Percentiles rank a stretch among this genome's conserved stretches.
These are phyloP conservation scores for Zaprionus vittiger DNA, from an alignment of 1,140 invertebrate genomes.

Conservation along the genomic window DNA sequence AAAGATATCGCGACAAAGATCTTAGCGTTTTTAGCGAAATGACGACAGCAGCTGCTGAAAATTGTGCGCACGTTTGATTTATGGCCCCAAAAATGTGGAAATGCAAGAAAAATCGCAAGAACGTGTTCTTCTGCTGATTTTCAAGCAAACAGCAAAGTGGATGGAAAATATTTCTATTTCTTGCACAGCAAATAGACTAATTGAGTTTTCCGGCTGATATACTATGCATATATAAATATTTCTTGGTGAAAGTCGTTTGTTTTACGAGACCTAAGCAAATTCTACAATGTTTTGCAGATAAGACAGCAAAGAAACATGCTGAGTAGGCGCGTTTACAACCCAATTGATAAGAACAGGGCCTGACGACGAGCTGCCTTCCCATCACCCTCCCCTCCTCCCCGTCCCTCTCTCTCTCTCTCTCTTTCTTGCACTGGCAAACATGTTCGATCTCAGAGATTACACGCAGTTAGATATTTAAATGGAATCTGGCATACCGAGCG, in stretches of 20 bases:
- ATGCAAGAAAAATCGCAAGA: constrained; percentile 17
- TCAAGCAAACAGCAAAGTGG: neutral
- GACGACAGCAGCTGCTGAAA: constrained; percentile 62
- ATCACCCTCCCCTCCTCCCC: too few species aligned
- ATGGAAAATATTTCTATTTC: constrained; percentile 22
- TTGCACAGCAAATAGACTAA: constrained; percentile 1
- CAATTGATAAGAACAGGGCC: neutral
- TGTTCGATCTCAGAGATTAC: neutral
- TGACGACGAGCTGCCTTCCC: neutral
- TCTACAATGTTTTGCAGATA: neutral
- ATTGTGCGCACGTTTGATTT: constrained; percentile 39
- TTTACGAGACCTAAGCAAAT: neutral
- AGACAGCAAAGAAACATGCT: neutral
- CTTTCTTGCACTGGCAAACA: neutral
- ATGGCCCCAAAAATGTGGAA: constrained; percentile 22
- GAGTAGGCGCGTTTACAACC: neutral
- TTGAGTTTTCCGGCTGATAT: constrained; percentile 4
- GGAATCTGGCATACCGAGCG: neutral
- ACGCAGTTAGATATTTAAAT: neutral
- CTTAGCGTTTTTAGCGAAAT: constrained; percentile 33
- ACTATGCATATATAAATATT: neutral
- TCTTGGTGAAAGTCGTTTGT: neutral
- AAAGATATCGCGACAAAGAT: constrained; percentile 2
- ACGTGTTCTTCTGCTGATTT: constrained; percentile 39
- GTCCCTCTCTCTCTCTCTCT: neutral